Conservation (phyloP, 92 coral and sea anemone species). For the Desmophyllum pertusum region DNA sequence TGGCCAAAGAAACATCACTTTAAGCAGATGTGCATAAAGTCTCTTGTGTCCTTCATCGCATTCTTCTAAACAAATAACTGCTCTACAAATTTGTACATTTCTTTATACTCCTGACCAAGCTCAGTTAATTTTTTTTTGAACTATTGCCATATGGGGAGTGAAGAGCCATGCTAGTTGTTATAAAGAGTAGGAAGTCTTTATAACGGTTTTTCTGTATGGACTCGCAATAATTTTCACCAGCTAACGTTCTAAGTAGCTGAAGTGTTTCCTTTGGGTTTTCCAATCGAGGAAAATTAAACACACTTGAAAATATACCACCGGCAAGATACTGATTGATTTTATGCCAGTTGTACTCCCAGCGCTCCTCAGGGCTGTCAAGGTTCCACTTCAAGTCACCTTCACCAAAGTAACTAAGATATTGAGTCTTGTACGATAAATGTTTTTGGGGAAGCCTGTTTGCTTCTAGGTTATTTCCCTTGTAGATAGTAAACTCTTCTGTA, state of each 20-base stretch:
- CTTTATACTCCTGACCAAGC: not conserved
- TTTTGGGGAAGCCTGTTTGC: conserved; percentile 20
- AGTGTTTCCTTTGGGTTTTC: not conserved
- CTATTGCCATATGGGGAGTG: not conserved
- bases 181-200: conserved; percentile 14
- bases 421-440: conserved; percentile 29
- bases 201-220: not conserved
- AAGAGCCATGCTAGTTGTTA: conserved; percentile 29
- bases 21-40: conserved; percentile 44
- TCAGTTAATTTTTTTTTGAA: not conserved
- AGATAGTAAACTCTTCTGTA: conserved; percentile 33
- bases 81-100: conserved; percentile 4
- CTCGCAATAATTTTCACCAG: not conserved
- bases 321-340: conserved; percentile 43
- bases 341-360: conserved; percentile 47
- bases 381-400: not conserved
- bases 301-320: conserved; percentile 44
- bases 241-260: not conserved
- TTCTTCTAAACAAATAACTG: not conserved
- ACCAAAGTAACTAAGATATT: conserved; percentile 49
- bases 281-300: not conserved
- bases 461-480: conserved; percentile 20
- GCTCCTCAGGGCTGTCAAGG: conserved; percentile 21
- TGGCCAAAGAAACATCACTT: conserved; percentile 65
- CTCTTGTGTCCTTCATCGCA: conserved; percentile 1